These are phyloP conservation scores for Drosophila pallidifrons DNA, from an alignment of 1,140 invertebrate species.

Conservation along the genomic window DNA sequence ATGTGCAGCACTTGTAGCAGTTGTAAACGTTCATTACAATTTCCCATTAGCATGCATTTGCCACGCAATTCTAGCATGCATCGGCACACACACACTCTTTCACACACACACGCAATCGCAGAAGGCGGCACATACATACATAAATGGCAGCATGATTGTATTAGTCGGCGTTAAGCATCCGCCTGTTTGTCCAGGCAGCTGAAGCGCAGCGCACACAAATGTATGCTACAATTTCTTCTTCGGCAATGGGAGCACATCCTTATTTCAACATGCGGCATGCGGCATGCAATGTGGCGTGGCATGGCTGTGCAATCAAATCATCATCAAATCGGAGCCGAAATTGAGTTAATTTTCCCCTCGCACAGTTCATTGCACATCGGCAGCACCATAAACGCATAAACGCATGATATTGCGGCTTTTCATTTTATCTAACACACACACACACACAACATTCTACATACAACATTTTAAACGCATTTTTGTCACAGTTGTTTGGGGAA, in stretches of 20 bases:
- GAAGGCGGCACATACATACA: neutral
- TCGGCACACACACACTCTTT: neutral
- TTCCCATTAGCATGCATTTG: slow-evolving; percentile 73
- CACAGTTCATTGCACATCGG: slow-evolving; percentile 69
- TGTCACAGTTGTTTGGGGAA: slow-evolving; percentile 7
- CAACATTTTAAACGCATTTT: slow-evolving; percentile 49
- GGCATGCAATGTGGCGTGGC: slow-evolving; percentile 30
- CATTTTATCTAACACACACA: slow-evolving; percentile 54
- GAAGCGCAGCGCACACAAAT: slow-evolving; percentile 23
- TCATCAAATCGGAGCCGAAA: slow-evolving; percentile 77
- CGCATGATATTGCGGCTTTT: slow-evolving; percentile 47
- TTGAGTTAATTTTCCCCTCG: slow-evolving; percentile 69
- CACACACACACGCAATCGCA: slow-evolving; percentile 13
- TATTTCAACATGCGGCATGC: slow-evolving; percentile 4
- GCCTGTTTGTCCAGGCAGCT: slow-evolving; percentile 4
- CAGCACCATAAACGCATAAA: slow-evolving; percentile 50
- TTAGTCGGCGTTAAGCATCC: slow-evolving; percentile 14
- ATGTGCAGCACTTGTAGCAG: slow-evolving; percentile 61
- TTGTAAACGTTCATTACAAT: slow-evolving; percentile 76
- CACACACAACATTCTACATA: neutral
- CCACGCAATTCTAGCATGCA: slow-evolving; percentile 59
- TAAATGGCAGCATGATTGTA: slow-evolving; percentile 1
- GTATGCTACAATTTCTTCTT: slow-evolving; percentile 61
- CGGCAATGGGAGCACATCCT: slow-evolving; percentile 1
- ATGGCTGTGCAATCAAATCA: slow-evolving; percentile 74